A percentile compares a stretch with the other conserved stretches of the same genome.
phyloP scores from a whole-genome alignment of 1,140 invertebrate genomes.

The Asobara japonica region DNA sequence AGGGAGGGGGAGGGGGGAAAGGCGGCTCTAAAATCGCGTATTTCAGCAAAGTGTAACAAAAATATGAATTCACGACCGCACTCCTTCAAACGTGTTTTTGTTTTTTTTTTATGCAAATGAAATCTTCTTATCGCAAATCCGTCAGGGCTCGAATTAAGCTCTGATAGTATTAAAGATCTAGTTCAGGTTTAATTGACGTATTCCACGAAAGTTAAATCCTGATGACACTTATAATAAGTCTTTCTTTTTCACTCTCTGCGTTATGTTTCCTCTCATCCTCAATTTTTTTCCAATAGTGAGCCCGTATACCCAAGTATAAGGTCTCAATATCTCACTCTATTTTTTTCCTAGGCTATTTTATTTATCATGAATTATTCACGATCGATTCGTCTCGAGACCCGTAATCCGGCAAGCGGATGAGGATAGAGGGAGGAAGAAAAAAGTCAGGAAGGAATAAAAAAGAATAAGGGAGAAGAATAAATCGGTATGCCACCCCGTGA shows the following conservation, averaged over 20 bases:
- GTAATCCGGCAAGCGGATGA: conserved; percentile 17
- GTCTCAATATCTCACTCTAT: conserved; percentile 8
- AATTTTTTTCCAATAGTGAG: conserved; percentile 1
- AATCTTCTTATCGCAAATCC: too few species aligned
- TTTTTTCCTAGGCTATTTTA: conserved; percentile 19
- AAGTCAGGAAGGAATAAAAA: neutral
- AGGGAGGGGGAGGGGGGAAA: neutral
- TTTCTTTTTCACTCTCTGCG: too few species aligned
- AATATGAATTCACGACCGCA: too few species aligned
- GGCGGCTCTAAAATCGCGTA: too few species aligned
- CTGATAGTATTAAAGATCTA: too few species aligned
- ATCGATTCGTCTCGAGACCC: conserved; percentile 19
- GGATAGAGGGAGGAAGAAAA: neutral
- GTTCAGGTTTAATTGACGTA: too few species aligned
- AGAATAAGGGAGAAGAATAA: neutral
- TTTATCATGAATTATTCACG: conserved; percentile 22
- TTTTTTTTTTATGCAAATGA: too few species aligned
- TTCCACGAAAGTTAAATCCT: too few species aligned
- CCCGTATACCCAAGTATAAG: neutral
- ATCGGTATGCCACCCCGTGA: conserved; percentile 1
- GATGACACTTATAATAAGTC: too few species aligned
- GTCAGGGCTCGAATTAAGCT: too few species aligned
- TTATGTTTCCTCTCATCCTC: neutral
- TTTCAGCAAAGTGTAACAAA: too few species aligned
- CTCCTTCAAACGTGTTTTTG: too few species aligned